Conservation (phyloP, 2,888 invertebrate genomes). For the Tortrix viridana region DNA sequence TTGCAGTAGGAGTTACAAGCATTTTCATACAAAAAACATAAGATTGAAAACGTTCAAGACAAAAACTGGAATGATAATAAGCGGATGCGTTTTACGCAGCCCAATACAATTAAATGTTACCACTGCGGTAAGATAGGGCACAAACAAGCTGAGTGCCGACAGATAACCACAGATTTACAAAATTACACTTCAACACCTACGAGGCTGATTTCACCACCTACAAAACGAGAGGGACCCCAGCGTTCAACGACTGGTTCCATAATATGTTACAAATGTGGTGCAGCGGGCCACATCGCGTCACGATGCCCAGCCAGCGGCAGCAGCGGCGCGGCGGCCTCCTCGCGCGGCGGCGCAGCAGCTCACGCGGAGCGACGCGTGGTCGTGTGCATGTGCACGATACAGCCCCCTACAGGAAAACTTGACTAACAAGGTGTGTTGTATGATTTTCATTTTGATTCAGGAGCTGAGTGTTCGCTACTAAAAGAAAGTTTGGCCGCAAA, state of each 20-base stretch:
- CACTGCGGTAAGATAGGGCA: background rate
- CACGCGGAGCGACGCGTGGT: constrained; percentile 1
- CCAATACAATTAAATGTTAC: background rate
- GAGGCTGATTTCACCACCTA: background rate
- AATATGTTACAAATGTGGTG: background rate
- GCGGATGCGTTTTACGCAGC: too few species aligned
- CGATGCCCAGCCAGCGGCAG: background rate
- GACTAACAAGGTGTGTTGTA: constrained; percentile 5
- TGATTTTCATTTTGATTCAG: constrained; percentile 2
- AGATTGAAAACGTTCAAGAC: background rate
- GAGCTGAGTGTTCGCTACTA: constrained; percentile 4
- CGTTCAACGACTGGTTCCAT: background rate
- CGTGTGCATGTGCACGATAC: background rate
- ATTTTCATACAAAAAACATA: background rate
- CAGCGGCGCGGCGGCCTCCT: background rate
- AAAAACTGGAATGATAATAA: background rate
- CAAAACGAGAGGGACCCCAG: constrained; percentile 1
- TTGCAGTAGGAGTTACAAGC: background rate
- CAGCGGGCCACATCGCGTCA: background rate
- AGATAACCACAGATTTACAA: background rate
- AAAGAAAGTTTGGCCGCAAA: background rate
- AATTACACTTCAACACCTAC: background rate
- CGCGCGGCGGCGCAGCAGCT: background rate
- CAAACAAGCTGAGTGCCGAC: background rate
- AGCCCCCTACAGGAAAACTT: background rate